Percentiles rank a stretch among this genome's conserved stretches.
phyloP scores from a whole-genome alignment of 2,797 vertebrate genomes.

The Rhabdophis nuchalis region DNA sequence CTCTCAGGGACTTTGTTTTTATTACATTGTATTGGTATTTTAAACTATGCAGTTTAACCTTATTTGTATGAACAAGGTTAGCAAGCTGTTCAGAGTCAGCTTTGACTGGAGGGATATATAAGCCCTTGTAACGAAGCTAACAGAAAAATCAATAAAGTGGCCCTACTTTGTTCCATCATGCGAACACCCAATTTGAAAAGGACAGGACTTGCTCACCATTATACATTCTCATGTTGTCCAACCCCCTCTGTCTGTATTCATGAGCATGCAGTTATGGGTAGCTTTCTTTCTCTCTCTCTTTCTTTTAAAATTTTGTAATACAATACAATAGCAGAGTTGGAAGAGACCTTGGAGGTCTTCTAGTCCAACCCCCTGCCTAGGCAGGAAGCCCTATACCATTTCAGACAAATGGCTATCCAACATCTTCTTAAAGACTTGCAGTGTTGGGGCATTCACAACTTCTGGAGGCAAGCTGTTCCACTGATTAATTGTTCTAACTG shows the following conservation, averaged over 20 bases:
- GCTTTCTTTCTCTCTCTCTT: not conserved
- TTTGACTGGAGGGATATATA: not conserved
- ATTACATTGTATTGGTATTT: not conserved
- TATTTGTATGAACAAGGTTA: not conserved
- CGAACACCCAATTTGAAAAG: not conserved
- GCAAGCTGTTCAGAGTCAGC: not conserved
- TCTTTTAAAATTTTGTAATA: not conserved
- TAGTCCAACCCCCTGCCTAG: too few relatives aligned
- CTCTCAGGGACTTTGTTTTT: not conserved
- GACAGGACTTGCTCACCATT: not conserved
- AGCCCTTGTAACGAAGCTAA: not conserved
- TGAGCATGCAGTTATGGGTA: not conserved
- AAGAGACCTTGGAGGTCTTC: too few relatives aligned
- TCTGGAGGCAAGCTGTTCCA: too few relatives aligned
- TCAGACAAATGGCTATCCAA: too few relatives aligned
- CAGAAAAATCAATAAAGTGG: not conserved
- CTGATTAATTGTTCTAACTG: too few relatives aligned
- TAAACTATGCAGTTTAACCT: not conserved
- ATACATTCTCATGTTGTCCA: not conserved
- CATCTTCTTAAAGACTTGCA: too few relatives aligned
- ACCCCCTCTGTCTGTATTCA: not conserved
- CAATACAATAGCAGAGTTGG: too few relatives aligned
- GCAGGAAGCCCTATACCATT: too few relatives aligned
- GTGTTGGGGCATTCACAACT: too few relatives aligned
- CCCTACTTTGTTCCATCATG: not conserved